phyloP scores from a whole-genome alignment of 2,888 invertebrate genomes.

The Ellobium chinense region DNA sequence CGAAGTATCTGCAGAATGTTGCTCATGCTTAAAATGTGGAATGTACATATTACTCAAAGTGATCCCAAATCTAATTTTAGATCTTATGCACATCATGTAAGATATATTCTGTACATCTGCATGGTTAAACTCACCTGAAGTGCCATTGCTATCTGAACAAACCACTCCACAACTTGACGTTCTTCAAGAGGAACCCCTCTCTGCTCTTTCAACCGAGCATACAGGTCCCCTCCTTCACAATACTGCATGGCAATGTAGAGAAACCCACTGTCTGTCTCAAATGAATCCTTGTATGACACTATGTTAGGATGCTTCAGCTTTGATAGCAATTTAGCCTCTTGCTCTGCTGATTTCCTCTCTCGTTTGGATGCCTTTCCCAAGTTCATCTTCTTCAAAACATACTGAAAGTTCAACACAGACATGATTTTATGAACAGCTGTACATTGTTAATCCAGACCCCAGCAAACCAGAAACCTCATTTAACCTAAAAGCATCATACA shows the following conservation, averaged over 20 bases:
- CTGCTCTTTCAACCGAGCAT: constrained; percentile 78
- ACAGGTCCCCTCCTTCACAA: constrained; percentile 81
- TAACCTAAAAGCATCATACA: too few relatives aligned
- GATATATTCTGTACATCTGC: too few relatives aligned
- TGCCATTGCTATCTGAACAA: constrained; percentile 81
- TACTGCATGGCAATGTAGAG: constrained; percentile 80
- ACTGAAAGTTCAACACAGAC: constrained; percentile 67
- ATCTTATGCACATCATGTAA: too few relatives aligned
- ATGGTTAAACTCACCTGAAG: constrained; percentile 78
- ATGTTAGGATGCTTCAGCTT: constrained; percentile 80
- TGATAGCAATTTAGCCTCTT: constrained; percentile 79
- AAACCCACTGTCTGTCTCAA: constrained; percentile 77
- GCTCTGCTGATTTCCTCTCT: constrained; percentile 78
- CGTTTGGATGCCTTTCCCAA: constrained; percentile 75
- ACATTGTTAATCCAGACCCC: not conserved
- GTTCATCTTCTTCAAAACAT: constrained; percentile 79
- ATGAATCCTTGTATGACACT: constrained; percentile 80
- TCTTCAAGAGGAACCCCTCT: constrained; percentile 78
- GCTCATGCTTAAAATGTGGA: too few relatives aligned
- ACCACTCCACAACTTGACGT: constrained; percentile 80
- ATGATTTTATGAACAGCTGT: not conserved
- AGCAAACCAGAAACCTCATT: too few relatives aligned
- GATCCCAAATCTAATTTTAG: too few relatives aligned
- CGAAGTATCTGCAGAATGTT: too few relatives aligned
- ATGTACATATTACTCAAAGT: too few relatives aligned